These are phyloP conservation scores for Chymomyza caudatula DNA, from an alignment of 2,888 invertebrate genomes.

Conservation along the genomic window DNA sequence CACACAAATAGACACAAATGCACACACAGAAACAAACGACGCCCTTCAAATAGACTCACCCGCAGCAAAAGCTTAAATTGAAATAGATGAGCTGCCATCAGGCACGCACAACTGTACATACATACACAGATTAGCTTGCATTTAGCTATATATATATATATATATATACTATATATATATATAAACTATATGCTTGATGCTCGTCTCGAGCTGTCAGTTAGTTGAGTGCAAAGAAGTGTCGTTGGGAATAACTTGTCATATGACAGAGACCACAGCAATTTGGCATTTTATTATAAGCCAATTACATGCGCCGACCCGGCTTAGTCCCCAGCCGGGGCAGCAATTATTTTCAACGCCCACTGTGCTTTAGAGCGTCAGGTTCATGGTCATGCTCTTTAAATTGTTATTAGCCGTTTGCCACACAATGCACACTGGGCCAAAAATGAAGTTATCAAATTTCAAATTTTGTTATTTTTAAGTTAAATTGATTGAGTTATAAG, in stretches of 20 bases:
- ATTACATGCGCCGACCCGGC: slow-evolving; percentile 32
- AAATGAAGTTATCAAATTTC: too few species aligned
- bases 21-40: background rate
- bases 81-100: slow-evolving; percentile 55
- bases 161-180: slow-evolving; percentile 4
- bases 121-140: background rate
- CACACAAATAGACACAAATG: background rate
- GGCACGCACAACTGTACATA: slow-evolving; percentile 17
- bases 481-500: too few species aligned
- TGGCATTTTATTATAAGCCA: slow-evolving; percentile 60
- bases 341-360: background rate
- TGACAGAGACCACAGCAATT: slow-evolving; percentile 17
- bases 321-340: background rate
- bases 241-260: background rate
- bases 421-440: background rate
- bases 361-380: background rate
- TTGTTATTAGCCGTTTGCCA: background rate
- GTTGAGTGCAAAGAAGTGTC: slow-evolving; percentile 24
- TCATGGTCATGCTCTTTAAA: background rate
- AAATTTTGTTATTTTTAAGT: too few species aligned
- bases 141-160: slow-evolving; percentile 1
- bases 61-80: slow-evolving; percentile 42
- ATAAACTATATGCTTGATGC: slow-evolving; percentile 17
- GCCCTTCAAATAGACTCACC: slow-evolving; percentile 2
- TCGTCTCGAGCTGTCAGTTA: slow-evolving; percentile 26